Evolutionary conservation across 2,888 invertebrate species (phyloP).

Genomic region (Stenodema calcarata): DNA sequence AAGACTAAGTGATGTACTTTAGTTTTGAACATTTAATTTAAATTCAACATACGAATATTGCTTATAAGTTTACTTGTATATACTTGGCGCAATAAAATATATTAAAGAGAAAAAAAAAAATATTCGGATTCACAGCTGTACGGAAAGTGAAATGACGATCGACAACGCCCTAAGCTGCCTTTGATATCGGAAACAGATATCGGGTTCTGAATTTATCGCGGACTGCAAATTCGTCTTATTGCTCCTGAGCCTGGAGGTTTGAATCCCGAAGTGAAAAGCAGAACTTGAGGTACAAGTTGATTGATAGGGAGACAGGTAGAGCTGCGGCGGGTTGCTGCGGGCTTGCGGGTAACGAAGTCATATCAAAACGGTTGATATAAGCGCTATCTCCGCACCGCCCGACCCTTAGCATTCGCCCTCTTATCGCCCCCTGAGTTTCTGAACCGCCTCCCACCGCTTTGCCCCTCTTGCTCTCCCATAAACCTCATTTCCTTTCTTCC

Average conservation of each 20-base stretch:
- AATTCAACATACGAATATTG: too few relatives aligned
- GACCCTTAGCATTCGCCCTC: slow-evolving; percentile 4
- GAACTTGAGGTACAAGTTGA: not conserved
- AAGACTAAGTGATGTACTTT: too few relatives aligned
- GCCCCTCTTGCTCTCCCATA: not conserved
- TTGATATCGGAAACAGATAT: not conserved
- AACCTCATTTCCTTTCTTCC: slow-evolving; percentile 35
- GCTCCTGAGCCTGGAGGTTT: not conserved
- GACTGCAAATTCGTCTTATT: not conserved
- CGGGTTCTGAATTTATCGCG: not conserved
- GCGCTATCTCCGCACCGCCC: slow-evolving; percentile 26
- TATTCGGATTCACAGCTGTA: too few relatives aligned
- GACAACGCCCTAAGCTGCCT: not conserved
- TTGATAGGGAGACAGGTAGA: slow-evolving; percentile 1
- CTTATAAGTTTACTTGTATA: too few relatives aligned
- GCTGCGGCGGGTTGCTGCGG: slow-evolving; percentile 6
- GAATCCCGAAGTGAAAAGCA: not conserved
- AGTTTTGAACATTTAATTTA: too few relatives aligned
- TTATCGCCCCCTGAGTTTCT: not conserved
- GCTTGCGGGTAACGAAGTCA: slow-evolving; percentile 29
- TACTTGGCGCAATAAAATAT: too few relatives aligned
- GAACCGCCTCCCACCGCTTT: not conserved
- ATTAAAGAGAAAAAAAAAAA: too few relatives aligned
- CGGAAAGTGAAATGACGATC: not conserved
- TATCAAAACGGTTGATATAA: slow-evolving; percentile 34